A percentile compares a stretch with the other conserved stretches of the same genome.
Conservation (phyloP, 2,797 vertebrate species). For the Limosa lapponica region DNA sequence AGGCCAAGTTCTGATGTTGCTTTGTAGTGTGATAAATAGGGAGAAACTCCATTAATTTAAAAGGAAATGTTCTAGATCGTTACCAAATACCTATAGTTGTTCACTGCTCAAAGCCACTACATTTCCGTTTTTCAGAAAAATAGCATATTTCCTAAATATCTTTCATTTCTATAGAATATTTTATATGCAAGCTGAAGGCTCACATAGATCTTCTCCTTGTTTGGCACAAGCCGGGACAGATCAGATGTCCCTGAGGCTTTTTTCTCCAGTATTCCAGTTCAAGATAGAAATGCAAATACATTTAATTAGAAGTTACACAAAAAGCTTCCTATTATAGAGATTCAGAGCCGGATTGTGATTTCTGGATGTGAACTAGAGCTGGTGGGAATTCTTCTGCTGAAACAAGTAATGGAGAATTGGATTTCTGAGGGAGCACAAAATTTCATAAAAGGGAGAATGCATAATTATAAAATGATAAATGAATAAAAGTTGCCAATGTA, state of each 20-base stretch:
- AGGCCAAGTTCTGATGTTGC: background rate
- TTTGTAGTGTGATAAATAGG: background rate
- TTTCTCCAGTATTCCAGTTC: background rate
- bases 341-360: background rate
- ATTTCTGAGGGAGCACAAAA: background rate
- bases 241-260: background rate
- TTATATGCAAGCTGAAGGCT: background rate
- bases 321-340: background rate
- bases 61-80: background rate
- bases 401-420: background rate
- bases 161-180: background rate
- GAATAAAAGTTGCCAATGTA: background rate
- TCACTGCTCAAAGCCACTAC: background rate
- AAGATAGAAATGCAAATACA: constrained; percentile 26
- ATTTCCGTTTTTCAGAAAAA: background rate
- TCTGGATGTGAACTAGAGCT: background rate
- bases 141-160: background rate
- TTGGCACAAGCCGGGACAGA: background rate
- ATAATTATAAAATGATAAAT: background rate
- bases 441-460: background rate
- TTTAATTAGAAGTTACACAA: constrained; percentile 7
- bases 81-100: background rate
- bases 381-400: background rate
- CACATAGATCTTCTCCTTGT: background rate
- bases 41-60: background rate